Evolutionary conservation across 2,888 invertebrate species (phyloP).

Genomic region (Calephelis perditalis): DNA sequence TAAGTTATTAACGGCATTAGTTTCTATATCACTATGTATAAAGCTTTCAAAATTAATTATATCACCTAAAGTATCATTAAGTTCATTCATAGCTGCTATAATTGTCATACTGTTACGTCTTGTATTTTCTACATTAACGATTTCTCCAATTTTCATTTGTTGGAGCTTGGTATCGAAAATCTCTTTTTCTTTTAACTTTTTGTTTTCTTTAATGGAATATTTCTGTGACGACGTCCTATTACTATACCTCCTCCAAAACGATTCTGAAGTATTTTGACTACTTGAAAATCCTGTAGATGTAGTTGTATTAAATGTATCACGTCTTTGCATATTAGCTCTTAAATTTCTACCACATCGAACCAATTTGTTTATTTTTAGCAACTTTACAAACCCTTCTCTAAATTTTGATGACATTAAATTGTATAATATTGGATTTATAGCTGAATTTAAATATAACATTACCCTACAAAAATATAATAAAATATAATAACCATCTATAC

Average conservation of each 20-base stretch:
- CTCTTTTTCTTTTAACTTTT: conserved; percentile 51
- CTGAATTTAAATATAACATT: conserved; percentile 93
- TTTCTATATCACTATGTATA: conserved; percentile 25
- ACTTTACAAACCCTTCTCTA: conserved; percentile 86
- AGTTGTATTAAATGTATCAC: conserved; percentile 82
- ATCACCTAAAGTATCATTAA: conserved; percentile 39
- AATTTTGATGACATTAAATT: conserved; percentile 96
- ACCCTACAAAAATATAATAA: conserved; percentile 91
- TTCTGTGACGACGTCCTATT: conserved; percentile 67
- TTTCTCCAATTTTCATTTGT: conserved; percentile 63
- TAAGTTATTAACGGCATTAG: conserved; percentile 25
- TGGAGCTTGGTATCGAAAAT: conserved; percentile 42
- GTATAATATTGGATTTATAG: conserved; percentile 94
- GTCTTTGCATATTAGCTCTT: conserved; percentile 77
- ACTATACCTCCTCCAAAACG: conserved; percentile 81
- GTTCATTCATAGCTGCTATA: conserved; percentile 60
- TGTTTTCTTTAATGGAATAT: conserved; percentile 54
- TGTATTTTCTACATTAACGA: conserved; percentile 64
- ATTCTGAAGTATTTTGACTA: conserved; percentile 78
- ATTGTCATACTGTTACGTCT: conserved; percentile 72
- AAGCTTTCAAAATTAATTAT: conserved; percentile 29
- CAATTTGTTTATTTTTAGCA: conserved; percentile 74
- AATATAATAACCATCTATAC: conserved; percentile 89
- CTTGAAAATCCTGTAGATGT: conserved; percentile 80
- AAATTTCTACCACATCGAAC: conserved; percentile 63